Evolutionary conservation across 2,113 vertebrate genomes (phyloP), one percentile per base, ranked within the genome.

Genomic region (Antigone vipio): DNA sequence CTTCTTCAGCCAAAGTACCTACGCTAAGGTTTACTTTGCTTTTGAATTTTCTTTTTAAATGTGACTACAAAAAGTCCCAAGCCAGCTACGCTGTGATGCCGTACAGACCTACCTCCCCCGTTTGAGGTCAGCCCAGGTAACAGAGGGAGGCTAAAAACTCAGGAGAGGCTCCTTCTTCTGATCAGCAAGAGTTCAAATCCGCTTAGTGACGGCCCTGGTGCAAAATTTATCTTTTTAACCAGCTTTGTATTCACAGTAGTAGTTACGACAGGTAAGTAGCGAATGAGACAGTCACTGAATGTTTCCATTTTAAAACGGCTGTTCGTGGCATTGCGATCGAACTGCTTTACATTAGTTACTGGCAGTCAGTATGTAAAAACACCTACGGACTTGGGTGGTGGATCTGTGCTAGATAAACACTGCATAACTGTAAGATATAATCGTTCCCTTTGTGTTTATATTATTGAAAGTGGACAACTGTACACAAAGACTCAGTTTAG

Each of bases 391-490:
- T 40, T 55, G 55, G 90, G 53, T 55, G 73, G 79, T 3, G 2
- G 78, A 45, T 90, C 90, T 74, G 69, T 21, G 68, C 69, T 81
- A 49, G 27, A 91, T 72, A 96, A 96, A 96, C 86, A 93, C 40
- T 0, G 13, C 52, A 3, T 52, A 78, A 34, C 79, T 84, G 34
- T 27, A 60, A 68, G 91, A 91, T 45, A 56, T 68, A 92, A 91
- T 72, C 81, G 47, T 75, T 94, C 79, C 47, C 64, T 26, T 75
- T 44, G 30, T 91, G 85, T 90, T 95, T 95, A 78, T 74, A 60
- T 35, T 77, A 59, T n/a, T 72, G 63, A 22, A 86, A 92, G 83
- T 53, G 76, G 76, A 78, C 79, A 78, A 81, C 40, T 55, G 56
- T 34, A 84, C 56, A 63, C 4, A 4, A 82, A 92, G 60, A 58